Evolutionary conservation across 2,113 vertebrate genomes (phyloP), one percentile per base, ranked within the genome.

Genomic region (Dissostichus mawsoni): DNA sequence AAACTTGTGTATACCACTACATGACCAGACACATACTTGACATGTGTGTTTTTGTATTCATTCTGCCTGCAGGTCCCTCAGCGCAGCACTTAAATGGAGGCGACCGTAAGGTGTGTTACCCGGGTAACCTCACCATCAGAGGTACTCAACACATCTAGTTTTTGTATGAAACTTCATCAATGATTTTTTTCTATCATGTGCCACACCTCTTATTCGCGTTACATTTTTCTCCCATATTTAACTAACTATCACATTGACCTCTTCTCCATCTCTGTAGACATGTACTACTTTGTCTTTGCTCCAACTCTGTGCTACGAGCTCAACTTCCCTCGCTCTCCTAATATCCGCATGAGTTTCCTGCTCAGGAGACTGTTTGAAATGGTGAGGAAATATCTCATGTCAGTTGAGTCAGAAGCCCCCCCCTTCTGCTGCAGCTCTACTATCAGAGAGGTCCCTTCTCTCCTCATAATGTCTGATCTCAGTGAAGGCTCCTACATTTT

Each of bases 281-380:
- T 98, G 17, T 98, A 96, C 90, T 98, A 97, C 85, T 98, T 97
- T 85, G 84, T 95, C 51, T 94, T 96, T 8, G 97, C 96, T 0
- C 97, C 97, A 0, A 98, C 97, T 10, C 91, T 98, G 82, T 98
- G 97, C 92, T 98, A 98, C 0, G 96, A 98, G 86, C 95, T 98
- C 76, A 97, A 97, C 92, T 98, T 97, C 51, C 97, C 97, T 1
- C 97, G 97, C 14, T 97, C 96, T 3, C 90, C 96, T 0, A 94
- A 93, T 6, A 92, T 98, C 20, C 96, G 96, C n/a, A 96, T 96
- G 92, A 92, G 95, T 29, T 98, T 98, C 86, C 92, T 98, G 75
- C 87, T 98, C 53, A 94, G 97, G 80, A 91, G 97, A 70, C 92
- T 98, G 63, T 90, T 96, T 53, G 97, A 98, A 89, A 97, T 98